Percentiles rank a stretch among this genome's conserved stretches.
Conservation (phyloP, 37 sponge, comb jelly and placozoan species). For the Halichondria panicea region DNA sequence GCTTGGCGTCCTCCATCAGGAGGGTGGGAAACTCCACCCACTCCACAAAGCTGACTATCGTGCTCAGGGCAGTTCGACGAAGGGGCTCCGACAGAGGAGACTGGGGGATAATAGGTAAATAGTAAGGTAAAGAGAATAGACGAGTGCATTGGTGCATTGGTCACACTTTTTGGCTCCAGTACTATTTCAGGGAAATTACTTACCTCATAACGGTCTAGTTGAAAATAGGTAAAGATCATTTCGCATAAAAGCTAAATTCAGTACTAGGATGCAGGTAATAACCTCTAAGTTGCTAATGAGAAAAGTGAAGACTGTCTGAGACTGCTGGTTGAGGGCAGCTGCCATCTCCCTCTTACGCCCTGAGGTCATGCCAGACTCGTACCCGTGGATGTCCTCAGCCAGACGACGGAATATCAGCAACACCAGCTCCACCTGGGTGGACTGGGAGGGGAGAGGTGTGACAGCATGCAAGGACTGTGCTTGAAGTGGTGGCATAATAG, state of each 20-base stretch:
- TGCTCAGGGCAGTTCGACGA: conserved; percentile 24
- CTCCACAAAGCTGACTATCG: conserved; percentile 33
- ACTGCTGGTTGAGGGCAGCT: conserved; percentile 9
- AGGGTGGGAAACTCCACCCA: conserved; percentile 32
- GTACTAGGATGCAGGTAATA: neutral
- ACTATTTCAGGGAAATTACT: too few species aligned
- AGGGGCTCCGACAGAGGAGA: neutral
- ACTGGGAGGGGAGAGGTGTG: conserved; percentile 1
- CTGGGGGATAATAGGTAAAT: neutral
- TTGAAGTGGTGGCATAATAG: too few species aligned
- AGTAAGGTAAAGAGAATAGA: neutral
- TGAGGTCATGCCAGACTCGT: conserved; percentile 1
- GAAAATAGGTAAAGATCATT: neutral
- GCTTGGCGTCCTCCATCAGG: conserved; percentile 26
- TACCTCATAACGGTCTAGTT: too few species aligned
- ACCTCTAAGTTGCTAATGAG: conserved; percentile 48
- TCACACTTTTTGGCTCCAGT: neutral
- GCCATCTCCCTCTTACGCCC: conserved; percentile 41
- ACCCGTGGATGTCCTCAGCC: conserved; percentile 35
- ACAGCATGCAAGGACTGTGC: neutral
- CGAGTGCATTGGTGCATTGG: neutral
- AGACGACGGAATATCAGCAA: conserved; percentile 51
- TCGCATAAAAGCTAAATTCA: neutral
- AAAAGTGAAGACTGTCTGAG: conserved; percentile 11
- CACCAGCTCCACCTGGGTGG: conserved; percentile 34